Base-by-base conservation (phyloP, 1,140 invertebrate genomes). In the Zaprionus taronus region DNA sequence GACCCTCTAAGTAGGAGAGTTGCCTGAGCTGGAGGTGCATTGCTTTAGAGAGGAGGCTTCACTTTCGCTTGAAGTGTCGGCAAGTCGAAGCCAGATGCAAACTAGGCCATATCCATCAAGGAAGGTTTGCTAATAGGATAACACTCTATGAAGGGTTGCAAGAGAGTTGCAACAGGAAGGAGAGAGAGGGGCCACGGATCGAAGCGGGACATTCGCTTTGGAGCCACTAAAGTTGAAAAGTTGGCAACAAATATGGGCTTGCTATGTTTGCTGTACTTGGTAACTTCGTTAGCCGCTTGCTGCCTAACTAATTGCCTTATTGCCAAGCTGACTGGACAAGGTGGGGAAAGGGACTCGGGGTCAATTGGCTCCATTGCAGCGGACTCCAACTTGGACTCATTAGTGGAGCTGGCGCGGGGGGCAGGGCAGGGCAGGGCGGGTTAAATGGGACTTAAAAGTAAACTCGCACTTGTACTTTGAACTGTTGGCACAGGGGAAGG, bases 251-350 rank as follows among this genome's bases (percentile, higher is more conserved):
- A 58, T 67, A 44, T 72, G 63, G 63, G 34, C 55, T 17, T 17
- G 44, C 55, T 47, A 17, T 47, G 17, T n/a, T 47, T 34, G 31
- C 31, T 34, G 31, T 34, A 51, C 63, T 66, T 57, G 53, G 55
- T 44, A 67, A 57, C 64, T 67, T 69, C 49, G 67, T 69, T 70
- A 56, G 60, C 57, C 65, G 62, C 31, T 65, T 56, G 36, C 53
- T 68, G 57, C 65, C 61, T 74, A 78, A 73, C 34, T 73, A 73
- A 68, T 73, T 66, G 71, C 71, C 47, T 51, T 57, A 38, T 68
- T 58, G 55, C 20, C 14, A 34, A 34, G 31, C n/a, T n/a, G n/a
- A 3, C 7, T 7, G 28, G 28, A 31, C 28, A 11, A 2, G 61
- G 7, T 26, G 12, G 28, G 31, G 6, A 12, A 3, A 6, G 17